Evolutionary conservation across 2,888 invertebrate genomes (phyloP).

Genomic region (Synanthedon formicaeformis): DNA sequence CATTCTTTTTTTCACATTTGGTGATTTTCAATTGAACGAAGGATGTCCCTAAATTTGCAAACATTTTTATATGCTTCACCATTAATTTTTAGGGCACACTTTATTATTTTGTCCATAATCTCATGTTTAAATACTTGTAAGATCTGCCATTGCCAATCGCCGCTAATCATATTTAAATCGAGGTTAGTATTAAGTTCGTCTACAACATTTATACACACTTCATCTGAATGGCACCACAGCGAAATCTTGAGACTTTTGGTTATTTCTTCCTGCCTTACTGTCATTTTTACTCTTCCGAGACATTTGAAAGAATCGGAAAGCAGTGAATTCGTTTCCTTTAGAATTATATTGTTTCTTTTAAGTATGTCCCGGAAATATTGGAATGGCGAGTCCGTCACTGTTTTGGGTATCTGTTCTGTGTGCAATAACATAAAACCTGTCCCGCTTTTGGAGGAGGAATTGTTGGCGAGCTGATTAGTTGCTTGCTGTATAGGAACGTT

Average conservation of each 20-base stretch:
- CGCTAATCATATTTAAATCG: slow-evolving; percentile 29
- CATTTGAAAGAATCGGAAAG: slow-evolving; percentile 19
- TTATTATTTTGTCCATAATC: slow-evolving; percentile 26
- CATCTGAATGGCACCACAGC: slow-evolving; percentile 24
- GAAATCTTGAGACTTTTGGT: slow-evolving; percentile 32
- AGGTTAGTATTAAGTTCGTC: slow-evolving; percentile 25
- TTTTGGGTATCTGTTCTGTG: slow-evolving; percentile 43
- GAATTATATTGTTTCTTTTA: slow-evolving; percentile 28
- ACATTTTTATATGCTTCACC: slow-evolving; percentile 16
- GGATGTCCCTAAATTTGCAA: slow-evolving; percentile 32
- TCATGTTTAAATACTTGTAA: slow-evolving; percentile 38
- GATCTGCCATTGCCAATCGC: slow-evolving; percentile 60
- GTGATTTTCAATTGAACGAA: slow-evolving; percentile 26
- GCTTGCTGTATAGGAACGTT: no score
- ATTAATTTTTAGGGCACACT: slow-evolving; percentile 30
- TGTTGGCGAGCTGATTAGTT: no score
- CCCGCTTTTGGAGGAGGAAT: background rate
- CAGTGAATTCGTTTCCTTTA: slow-evolving; percentile 22
- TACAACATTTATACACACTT: slow-evolving; percentile 38
- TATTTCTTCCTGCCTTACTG: slow-evolving; percentile 32
- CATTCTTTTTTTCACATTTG: no score
- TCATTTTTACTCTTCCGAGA: slow-evolving; percentile 45
- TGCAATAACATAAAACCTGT: slow-evolving; percentile 29
- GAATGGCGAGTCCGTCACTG: slow-evolving; percentile 40
- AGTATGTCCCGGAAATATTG: slow-evolving; percentile 38